A percentile compares a stretch with the other conserved stretches of the same genome.
Evolutionary conservation across 2,888 invertebrate genomes (phyloP).

Genomic region (Malthinus flaveolus): DNA sequence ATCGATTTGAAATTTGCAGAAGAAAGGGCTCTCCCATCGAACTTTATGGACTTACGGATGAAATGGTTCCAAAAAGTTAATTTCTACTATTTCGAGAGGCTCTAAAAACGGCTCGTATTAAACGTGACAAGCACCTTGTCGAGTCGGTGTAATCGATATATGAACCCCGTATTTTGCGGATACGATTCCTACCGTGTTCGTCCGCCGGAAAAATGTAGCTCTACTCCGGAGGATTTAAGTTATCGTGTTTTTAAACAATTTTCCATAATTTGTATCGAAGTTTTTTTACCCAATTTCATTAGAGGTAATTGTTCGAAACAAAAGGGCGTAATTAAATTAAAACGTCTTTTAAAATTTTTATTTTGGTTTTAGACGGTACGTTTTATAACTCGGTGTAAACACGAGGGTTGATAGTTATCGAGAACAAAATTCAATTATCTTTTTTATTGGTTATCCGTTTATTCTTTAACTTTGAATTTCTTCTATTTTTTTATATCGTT

Average conservation of each 20-base stretch:
- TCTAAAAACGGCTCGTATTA: conserved; percentile 45
- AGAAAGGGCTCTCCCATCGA: too few species aligned
- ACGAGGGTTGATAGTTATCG: neutral
- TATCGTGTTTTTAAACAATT: conserved; percentile 16
- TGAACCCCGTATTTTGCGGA: conserved; percentile 38
- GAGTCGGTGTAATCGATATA: conserved; percentile 53
- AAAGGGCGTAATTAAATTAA: too few species aligned
- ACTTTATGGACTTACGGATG: too few species aligned
- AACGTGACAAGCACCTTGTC: conserved; percentile 56
- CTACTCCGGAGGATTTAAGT: conserved; percentile 41
- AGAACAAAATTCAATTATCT: conserved; percentile 5
- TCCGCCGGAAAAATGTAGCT: conserved; percentile 47
- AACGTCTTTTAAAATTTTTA: too few species aligned
- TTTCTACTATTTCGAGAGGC: too few species aligned
- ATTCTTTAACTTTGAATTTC: conserved; percentile 5
- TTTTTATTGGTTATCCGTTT: neutral
- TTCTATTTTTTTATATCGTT: neutral
- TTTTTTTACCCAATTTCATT: too few species aligned
- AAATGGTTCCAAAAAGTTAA: too few species aligned
- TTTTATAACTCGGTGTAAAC: conserved; percentile 6
- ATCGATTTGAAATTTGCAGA: conserved; percentile 16
- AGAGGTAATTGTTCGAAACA: too few species aligned
- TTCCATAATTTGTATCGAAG: too few species aligned
- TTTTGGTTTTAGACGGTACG: neutral
- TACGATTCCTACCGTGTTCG: conserved; percentile 42